These are phyloP conservation scores for Arrhamphus sclerolepis DNA, from an alignment of 2,797 vertebrate species.

Conservation along the genomic window DNA sequence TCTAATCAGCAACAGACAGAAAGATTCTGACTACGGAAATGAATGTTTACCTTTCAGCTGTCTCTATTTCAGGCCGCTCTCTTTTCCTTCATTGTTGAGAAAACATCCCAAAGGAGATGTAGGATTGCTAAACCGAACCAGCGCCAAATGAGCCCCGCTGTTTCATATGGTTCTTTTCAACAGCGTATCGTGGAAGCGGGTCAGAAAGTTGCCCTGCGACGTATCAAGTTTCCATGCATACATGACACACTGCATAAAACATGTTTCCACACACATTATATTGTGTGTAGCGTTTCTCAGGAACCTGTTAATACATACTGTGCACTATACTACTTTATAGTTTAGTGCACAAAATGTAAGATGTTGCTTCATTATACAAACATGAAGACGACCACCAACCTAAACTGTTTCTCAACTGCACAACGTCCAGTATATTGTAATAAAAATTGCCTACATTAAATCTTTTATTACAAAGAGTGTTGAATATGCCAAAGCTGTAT, in stretches of 20 bases:
- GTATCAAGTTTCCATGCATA: conserved; percentile 17
- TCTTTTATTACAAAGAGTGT: too few relatives aligned
- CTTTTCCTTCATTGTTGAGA: conserved; percentile 61
- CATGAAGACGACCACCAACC: not conserved
- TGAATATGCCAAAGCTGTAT: too few relatives aligned
- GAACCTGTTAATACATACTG: conserved; percentile 11
- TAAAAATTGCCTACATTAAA: not conserved
- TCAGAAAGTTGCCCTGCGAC: conserved; percentile 23
- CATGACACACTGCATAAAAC: conserved; percentile 17
- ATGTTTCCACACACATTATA: conserved; percentile 13
- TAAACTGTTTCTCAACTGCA: not conserved
- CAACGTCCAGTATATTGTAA: not conserved
- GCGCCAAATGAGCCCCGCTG: conserved; percentile 40
- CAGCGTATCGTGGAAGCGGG: conserved; percentile 34
- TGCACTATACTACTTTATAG: not conserved
- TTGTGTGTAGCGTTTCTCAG: not conserved
- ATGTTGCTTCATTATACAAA: not conserved
- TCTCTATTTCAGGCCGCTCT: conserved; percentile 69
- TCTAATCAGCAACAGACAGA: conserved; percentile 73
- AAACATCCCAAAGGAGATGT: conserved; percentile 70
- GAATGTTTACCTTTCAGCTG: conserved; percentile 74
- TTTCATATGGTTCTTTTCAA: conserved; percentile 63
- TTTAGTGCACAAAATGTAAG: not conserved
- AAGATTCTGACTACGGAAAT: conserved; percentile 74
- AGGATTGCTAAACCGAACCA: conserved; percentile 52